Conservation (phyloP, 2,888 invertebrate species). For the Melitaea athalia region DNA sequence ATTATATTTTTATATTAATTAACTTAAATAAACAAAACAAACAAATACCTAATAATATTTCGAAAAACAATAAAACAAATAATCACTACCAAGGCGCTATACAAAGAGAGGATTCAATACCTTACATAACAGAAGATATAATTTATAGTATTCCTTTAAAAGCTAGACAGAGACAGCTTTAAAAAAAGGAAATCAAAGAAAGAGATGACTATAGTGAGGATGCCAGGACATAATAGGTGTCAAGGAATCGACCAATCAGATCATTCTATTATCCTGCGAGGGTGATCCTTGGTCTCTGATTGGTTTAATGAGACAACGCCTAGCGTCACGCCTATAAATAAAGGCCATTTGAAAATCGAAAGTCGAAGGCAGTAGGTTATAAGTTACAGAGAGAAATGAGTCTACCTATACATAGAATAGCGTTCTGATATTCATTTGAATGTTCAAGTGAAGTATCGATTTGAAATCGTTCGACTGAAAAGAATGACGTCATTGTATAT, state of each 20-base stretch:
- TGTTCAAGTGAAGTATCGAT: background rate
- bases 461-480: background rate
- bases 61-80: background rate
- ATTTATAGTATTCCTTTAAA: constrained; percentile 26
- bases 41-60: background rate
- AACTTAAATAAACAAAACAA: background rate
- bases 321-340: constrained; percentile 63
- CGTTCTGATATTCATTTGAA: background rate
- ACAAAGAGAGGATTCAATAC: constrained; percentile 8
- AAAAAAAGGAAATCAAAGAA: constrained; percentile 43
- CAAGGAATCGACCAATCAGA: constrained; percentile 60
- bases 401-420: background rate
- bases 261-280: constrained; percentile 66
- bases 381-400: constrained; percentile 8
- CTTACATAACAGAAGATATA: constrained; percentile 9
- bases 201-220: constrained; percentile 60
- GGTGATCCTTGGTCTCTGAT: constrained; percentile 69
- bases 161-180: constrained; percentile 40
- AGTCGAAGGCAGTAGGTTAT: constrained; percentile 58
- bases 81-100: constrained; percentile 2
- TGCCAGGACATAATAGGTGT: constrained; percentile 65
- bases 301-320: constrained; percentile 73
- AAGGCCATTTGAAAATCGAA: constrained; percentile 71
- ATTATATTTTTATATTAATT: background rate
- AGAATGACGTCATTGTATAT: background rate